Conservation (phyloP, 2,797 vertebrate genomes). For the Australoheros facetus region DNA sequence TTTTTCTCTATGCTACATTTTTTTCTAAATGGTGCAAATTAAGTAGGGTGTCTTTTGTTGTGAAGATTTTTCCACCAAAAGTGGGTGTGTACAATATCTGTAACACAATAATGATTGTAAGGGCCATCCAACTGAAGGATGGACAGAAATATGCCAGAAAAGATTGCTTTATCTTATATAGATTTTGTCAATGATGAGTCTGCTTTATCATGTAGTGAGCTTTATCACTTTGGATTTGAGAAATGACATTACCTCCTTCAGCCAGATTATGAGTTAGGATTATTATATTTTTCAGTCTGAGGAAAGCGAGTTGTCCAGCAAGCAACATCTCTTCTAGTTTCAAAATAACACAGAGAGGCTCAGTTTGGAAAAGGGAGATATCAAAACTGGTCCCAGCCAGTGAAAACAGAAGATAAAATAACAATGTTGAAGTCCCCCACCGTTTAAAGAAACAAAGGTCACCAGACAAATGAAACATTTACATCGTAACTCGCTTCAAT, state of each 20-base stretch:
- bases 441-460: conserved; percentile 76
- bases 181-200: not conserved
- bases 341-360: not conserved
- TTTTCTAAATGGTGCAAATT: too few species aligned
- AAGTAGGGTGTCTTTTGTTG: too few species aligned
- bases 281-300: not conserved
- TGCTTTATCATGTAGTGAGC: not conserved
- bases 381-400: conserved; percentile 7
- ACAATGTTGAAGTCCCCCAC: conserved; percentile 4
- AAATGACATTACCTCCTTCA: not conserved
- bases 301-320: not conserved
- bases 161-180: not conserved
- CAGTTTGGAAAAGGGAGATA: not conserved
- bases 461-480: conserved; percentile 75
- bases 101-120: not conserved
- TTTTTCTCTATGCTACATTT: too few species aligned
- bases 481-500: conserved; percentile 39
- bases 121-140: not conserved
- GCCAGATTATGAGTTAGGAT: not conserved
- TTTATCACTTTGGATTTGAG: not conserved
- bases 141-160: not conserved
- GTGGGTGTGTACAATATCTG: not conserved
- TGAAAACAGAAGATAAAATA: conserved; percentile 6
- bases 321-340: not conserved
- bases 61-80: not conserved